Evolutionary conservation across 2,113 vertebrate genomes (phyloP).

Genomic region (Neodon shergylaensis): DNA sequence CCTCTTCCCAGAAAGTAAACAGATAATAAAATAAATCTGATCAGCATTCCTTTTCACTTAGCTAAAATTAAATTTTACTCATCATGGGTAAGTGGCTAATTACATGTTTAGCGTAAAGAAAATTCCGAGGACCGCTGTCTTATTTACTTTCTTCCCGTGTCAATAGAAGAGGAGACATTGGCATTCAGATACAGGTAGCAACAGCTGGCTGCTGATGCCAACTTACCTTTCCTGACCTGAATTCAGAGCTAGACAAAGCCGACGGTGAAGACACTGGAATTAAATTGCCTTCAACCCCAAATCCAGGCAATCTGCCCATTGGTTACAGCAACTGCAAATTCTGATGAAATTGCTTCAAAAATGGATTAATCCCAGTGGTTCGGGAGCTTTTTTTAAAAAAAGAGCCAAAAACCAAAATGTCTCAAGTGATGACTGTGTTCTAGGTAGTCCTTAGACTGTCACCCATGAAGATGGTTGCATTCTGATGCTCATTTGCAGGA

Average conservation of each 20-base stretch:
- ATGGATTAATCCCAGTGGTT: slow-evolving; percentile 41
- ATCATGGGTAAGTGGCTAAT: slow-evolving; percentile 80
- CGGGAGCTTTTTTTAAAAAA: not conserved
- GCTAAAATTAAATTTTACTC: slow-evolving; percentile 79
- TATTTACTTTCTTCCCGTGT: slow-evolving; percentile 76
- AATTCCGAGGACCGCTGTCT: slow-evolving; percentile 68
- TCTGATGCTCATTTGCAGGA: not conserved
- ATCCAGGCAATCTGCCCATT: slow-evolving; percentile 66
- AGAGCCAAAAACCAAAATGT: not conserved
- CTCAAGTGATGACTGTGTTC: not conserved
- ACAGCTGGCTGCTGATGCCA: slow-evolving; percentile 49
- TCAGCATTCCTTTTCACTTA: slow-evolving; percentile 80
- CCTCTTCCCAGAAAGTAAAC: slow-evolving; percentile 78
- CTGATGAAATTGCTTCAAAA: slow-evolving; percentile 63
- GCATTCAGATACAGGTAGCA: slow-evolving; percentile 60
- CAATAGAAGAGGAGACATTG: slow-evolving; percentile 62
- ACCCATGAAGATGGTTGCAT: not conserved
- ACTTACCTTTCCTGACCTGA: slow-evolving; percentile 51
- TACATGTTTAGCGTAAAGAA: slow-evolving; percentile 79
- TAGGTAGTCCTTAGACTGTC: not conserved
- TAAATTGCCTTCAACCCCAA: slow-evolving; percentile 51
- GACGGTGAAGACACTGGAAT: slow-evolving; percentile 34
- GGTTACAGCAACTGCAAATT: slow-evolving; percentile 56
- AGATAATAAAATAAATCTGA: slow-evolving; percentile 81
- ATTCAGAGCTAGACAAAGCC: slow-evolving; percentile 57